A percentile compares a stretch with the other conserved stretches of the same genome.
Conservation (phyloP, 2,113 vertebrate species). For the Edolisoma coerulescens region DNA sequence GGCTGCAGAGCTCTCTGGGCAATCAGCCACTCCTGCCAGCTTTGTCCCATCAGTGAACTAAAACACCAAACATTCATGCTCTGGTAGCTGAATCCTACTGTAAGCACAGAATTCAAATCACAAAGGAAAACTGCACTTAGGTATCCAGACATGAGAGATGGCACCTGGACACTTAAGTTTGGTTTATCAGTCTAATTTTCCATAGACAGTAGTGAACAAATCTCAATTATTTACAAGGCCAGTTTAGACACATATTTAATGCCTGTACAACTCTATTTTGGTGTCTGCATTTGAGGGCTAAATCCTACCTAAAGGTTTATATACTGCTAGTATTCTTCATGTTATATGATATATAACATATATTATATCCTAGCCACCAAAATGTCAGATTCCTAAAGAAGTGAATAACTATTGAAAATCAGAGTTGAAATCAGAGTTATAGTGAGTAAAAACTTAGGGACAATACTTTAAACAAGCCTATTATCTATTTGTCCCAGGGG, state of each 20-base stretch:
- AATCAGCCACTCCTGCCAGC: too few species aligned
- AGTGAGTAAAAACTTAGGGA: neutral
- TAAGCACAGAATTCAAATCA: neutral
- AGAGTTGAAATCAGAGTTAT: neutral
- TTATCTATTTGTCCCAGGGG: neutral
- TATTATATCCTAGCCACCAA: neutral
- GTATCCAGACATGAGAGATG: neutral
- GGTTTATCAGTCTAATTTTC: neutral
- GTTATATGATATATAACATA: neutral
- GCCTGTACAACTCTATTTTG: neutral
- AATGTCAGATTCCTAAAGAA: neutral
- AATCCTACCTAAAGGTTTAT: neutral
- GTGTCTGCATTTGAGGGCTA: neutral
- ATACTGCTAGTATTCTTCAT: neutral
- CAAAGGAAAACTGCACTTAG: neutral
- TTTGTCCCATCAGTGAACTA: neutral
- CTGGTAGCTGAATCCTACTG: neutral
- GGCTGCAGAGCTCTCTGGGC: neutral
- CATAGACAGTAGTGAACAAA: neutral
- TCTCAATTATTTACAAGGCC: neutral
- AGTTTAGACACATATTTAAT: neutral
- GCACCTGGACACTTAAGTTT: neutral
- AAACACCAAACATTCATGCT: neutral
- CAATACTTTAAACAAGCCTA: neutral
- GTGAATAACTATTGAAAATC: neutral